Evolutionary conservation across 2,113 vertebrate genomes (phyloP), one percentile per base, ranked within the genome.

Genomic region (Macquaria australasica): DNA sequence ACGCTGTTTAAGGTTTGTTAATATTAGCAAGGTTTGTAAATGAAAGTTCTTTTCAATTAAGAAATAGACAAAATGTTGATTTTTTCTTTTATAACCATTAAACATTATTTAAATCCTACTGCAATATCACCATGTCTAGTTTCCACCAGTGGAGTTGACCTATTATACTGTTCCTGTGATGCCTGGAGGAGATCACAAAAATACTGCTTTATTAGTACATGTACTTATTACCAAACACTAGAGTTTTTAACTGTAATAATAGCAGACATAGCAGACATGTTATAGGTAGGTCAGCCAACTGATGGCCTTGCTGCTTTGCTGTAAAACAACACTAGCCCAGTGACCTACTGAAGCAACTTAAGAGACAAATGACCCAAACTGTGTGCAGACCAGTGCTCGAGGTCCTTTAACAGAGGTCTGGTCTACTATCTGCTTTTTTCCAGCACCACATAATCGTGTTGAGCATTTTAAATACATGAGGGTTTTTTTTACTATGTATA

Each of bases 291-390:
- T 34, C 25, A 72, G 48, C 41, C n/a, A 63, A 14, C 48, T 8
- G 9, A 62, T 50, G 55, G 18, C 45, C 45, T 71, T 23, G 2
- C 20, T 82, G 48, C 11, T 66, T 48, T 81, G 79, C 58, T 76
- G 50, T 21, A 48, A 73, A 79, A 77, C 69, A 77, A 8, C n/a
- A 66, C 3, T 15, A 56, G 25, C 69, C 73, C 56, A 74, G 43
- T 88, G 79, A 89, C 86, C 79, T 63, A 89, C 51, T 83, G 79
- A 86, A 28, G 77, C 39, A 79, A 78, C 34, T n/a, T 5, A 1
- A 41, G 62, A 84, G 6, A 66, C 12, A 73, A 69, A 84, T 76
- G 64, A 83, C 64, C 73, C 56, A 60, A 59, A 72, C 25, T 63
- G 25, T 51, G 39, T 23, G 2, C 45, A 76, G 25, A 34, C 15